Evolutionary conservation across 2,113 vertebrate species (phyloP).

Genomic region (Mesembrinibis cayennensis): DNA sequence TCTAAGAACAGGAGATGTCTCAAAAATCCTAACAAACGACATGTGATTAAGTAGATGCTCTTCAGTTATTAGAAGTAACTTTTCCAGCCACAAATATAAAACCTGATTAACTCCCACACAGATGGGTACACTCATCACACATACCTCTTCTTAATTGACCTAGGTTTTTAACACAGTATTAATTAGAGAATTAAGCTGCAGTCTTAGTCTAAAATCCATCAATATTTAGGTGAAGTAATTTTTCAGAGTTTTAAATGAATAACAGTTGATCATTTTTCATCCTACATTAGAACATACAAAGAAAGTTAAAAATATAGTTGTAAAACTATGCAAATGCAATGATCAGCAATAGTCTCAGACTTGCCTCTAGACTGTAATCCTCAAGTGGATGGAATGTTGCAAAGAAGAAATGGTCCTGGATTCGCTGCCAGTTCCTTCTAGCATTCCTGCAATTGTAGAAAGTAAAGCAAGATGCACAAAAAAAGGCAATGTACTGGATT

Average conservation of each 20-base stretch:
- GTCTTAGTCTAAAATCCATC: not conserved
- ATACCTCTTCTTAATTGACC: not conserved
- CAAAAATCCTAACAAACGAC: not conserved
- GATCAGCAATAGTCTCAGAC: not conserved
- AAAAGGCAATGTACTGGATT: fast-evolving
- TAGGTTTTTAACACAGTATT: not conserved
- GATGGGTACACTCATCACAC: not conserved
- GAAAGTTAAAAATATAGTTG: not conserved
- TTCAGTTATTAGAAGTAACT: not conserved
- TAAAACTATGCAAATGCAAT: not conserved
- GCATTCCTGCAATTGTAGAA: constrained; percentile 80
- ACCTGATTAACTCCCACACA: not conserved
- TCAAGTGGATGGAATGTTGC: constrained; percentile 83
- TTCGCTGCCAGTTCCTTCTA: constrained; percentile 90
- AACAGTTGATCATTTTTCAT: not conserved
- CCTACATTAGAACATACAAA: not conserved
- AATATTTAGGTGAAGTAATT: not conserved
- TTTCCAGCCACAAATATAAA: not conserved
- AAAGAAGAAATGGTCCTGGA: constrained; percentile 97
- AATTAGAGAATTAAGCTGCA: not conserved
- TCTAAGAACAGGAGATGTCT: not conserved
- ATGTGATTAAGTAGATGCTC: not conserved
- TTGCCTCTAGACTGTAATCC: constrained; percentile 89
- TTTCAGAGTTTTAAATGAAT: not conserved
- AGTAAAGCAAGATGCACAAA: not conserved